Conservation (phyloP, 2,113 vertebrate genomes). For the Verasper variegatus region DNA sequence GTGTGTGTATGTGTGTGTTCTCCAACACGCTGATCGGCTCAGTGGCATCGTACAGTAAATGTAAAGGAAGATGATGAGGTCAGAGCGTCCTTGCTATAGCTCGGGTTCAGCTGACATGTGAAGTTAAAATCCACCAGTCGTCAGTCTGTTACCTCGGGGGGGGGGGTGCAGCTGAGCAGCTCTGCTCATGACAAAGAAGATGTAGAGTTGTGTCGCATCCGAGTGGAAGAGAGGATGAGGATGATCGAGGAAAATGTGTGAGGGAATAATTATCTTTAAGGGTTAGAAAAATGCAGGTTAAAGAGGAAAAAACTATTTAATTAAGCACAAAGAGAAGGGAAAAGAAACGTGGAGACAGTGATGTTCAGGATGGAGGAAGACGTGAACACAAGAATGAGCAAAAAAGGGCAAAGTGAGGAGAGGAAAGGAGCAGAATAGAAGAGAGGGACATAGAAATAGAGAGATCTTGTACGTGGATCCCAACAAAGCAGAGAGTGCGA, state of each 20-base stretch:
- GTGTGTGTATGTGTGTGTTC: constrained; percentile 20
- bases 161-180: constrained; percentile 30
- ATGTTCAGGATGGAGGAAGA: neutral
- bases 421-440: constrained; percentile 2
- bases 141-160: constrained; percentile 25
- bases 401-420: constrained; percentile 7
- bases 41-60: neutral
- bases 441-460: constrained; percentile 38
- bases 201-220: constrained; percentile 9
- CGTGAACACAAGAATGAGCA: neutral
- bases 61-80: constrained; percentile 17
- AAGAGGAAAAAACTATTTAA: too few relatives aligned
- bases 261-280: neutral
- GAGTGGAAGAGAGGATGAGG: constrained; percentile 25
- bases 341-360: neutral
- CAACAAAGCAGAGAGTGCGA: constrained; percentile 50
- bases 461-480: constrained; percentile 51
- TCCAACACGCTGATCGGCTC: too few relatives aligned
- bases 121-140: constrained; percentile 34
- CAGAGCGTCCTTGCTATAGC: constrained; percentile 25
- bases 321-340: neutral
- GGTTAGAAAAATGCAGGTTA: constrained; percentile 7
- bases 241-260: neutral
- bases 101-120: constrained; percentile 52
- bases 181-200: constrained; percentile 33